Evolutionary conservation across 2,888 invertebrate genomes (phyloP), one percentile per base, ranked within the genome.

Genomic region (Epistrophella euchroma): DNA sequence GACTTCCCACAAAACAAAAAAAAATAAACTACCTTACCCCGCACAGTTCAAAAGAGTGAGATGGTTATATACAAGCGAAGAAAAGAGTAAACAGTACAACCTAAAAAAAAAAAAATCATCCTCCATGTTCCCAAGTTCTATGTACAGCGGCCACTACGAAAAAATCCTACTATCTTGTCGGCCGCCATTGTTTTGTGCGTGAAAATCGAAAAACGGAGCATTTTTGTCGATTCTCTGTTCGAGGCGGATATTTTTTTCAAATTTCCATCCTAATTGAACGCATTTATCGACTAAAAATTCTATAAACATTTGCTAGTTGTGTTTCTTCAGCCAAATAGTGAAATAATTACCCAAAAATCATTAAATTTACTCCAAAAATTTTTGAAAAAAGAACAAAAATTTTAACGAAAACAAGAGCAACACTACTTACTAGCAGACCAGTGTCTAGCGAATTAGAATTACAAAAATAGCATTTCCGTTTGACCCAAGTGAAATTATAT

Each of bases 101-200:
- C 17, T 28, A 32, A 40, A n/a, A 66, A 74, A 40, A n/a, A 66
- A 74, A 75, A 50, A 55, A 56, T 37, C 64, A 62, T 0, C 35
- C 77, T 71, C 74, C 86, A 85, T 60, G 55, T 72, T 58, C 81
- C 62, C 70, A 28, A 19, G 47, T 66, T 66, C 66, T 66, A 66
- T 74, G 62, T 78, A 86, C 73, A 77, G 77, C 70, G 82, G 86
- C 71, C 86, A 86, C 85, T 85, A 85, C 85, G 66, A 85, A 85
- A 66, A 79, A 85, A 85, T 80, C 85, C 15, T 85, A 86, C 81
- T 86, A 82, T 79, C 80, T 81, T 70, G 17, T 47, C 19, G 70
- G 86, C 77, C 77, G 86, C 86, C 86, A 86, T 86, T 86, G 86
- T 86, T 86, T 86, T 82, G 74, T 82, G 82, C 86, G 85, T 80